These are phyloP conservation scores for Polyploca ridens DNA, from an alignment of 2,888 invertebrate genomes.

Conservation along the genomic window DNA sequence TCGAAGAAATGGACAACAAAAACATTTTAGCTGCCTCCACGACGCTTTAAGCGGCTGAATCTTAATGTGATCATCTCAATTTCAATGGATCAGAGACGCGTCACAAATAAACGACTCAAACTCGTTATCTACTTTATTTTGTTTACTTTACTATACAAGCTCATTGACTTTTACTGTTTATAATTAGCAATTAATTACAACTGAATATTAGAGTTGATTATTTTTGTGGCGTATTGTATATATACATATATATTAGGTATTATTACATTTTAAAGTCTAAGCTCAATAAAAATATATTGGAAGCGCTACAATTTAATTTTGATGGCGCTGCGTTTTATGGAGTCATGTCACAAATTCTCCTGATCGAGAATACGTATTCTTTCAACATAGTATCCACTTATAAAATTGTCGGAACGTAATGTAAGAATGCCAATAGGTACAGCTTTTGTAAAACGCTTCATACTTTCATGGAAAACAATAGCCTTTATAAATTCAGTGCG, in stretches of 20 bases:
- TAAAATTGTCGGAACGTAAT: too few species aligned
- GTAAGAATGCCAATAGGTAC: not conserved
- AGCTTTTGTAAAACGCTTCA: not conserved
- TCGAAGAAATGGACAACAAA: constrained; percentile 53
- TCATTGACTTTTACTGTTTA: not conserved
- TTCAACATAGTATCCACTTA: not conserved
- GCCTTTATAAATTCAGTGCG: not conserved
- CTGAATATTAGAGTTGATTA: too few species aligned
- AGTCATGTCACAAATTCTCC: not conserved
- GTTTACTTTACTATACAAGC: constrained; percentile 25
- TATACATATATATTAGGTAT: too few species aligned
- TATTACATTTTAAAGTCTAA: too few species aligned
- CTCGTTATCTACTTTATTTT: constrained; percentile 29
- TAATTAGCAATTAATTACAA: not conserved
- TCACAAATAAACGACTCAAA: constrained; percentile 44
- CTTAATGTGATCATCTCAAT: constrained; percentile 63
- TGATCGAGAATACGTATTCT: not conserved
- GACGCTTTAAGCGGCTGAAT: constrained; percentile 41
- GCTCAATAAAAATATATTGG: too few species aligned
- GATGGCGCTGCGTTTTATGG: not conserved
- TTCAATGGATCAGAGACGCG: constrained; percentile 51
- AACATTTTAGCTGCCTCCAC: constrained; percentile 57
- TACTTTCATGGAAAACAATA: not conserved
- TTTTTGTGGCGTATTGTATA: too few species aligned
- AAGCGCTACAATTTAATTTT: not conserved